Evolutionary conservation across 1,140 invertebrate species (phyloP), one percentile per base, ranked within the genome.

Genomic region (Archivesica marissinica): DNA sequence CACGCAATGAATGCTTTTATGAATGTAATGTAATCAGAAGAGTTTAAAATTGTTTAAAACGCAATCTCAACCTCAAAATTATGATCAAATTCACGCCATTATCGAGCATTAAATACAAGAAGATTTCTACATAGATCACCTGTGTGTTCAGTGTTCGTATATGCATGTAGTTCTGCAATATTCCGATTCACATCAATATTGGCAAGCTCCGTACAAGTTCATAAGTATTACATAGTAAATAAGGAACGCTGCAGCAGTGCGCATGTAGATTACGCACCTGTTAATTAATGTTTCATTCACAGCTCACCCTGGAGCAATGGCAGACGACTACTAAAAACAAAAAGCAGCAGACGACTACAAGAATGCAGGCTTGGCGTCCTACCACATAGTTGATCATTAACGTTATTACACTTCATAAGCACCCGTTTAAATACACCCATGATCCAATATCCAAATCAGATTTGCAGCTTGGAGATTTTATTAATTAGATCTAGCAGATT

Each of bases 321-420:
- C 35, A 52, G 41, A 41, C 50, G 41, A 72, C 68, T 23, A 72
- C 38, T 70, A n/a, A 23, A 44, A 23, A n/a, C n/a, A n/a, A n/a
- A n/a, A n/a, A 47, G 6, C 35, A 52, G 41, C 68, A 72, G 41
- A 72, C 68, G 41, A 72, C 38, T 70, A n/a, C 25, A 44, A 23
- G 64, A 68, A 68, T 39, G 39, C 39, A 44, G 39, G 64, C 64
- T 68, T 68, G 64, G 64, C 64, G 59, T 70, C 33, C 15, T 44
- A 44, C 39, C 66, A 7, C 66, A 66, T 35, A 38, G 15, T 25
- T 15, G 23, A 70, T 70, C 11, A 70, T 44, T 70, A 39, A 70
- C 25, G 38, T 28, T 70, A n/a, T 6, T 70, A 70, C 23, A 70
- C 41, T 70, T 44, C 66, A 70, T 70, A 47, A 2, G 66, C 66